Evolutionary conservation across 1,140 invertebrate genomes (phyloP).

Genomic region (Atta cephalotes): DNA sequence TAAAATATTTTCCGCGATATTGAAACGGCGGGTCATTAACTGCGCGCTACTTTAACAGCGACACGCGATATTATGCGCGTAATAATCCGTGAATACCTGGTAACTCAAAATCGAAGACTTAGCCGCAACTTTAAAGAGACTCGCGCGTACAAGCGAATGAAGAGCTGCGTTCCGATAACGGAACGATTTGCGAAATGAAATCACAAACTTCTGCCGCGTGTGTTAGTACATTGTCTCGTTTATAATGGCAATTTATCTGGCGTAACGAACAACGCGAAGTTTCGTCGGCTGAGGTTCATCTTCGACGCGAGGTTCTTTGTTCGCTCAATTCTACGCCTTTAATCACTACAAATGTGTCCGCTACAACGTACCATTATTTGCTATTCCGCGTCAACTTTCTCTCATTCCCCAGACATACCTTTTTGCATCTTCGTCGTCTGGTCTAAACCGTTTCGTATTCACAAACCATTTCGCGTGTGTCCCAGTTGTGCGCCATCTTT

Average conservation of each 20-base stretch:
- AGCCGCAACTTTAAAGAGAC: slow-evolving; percentile 37
- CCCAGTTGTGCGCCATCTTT: slow-evolving; percentile 17
- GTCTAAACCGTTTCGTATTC: neutral
- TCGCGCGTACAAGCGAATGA: neutral
- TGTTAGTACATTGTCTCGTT: slow-evolving; percentile 59
- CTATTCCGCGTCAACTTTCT: slow-evolving; percentile 18
- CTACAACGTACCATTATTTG: slow-evolving; percentile 42
- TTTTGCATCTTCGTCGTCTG: neutral
- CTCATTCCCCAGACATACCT: neutral
- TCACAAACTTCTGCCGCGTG: slow-evolving; percentile 60
- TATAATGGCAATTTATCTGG: slow-evolving; percentile 69
- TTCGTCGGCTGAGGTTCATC: slow-evolving; percentile 40
- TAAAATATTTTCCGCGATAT: neutral
- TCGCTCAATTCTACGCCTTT: slow-evolving; percentile 44
- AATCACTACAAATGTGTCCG: slow-evolving; percentile 37
- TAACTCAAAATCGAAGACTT: slow-evolving; percentile 55
- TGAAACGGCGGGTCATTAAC: slow-evolving; percentile 28
- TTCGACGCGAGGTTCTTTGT: slow-evolving; percentile 62
- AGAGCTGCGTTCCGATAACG: neutral
- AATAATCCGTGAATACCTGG: slow-evolving; percentile 47
- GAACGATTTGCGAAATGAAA: slow-evolving; percentile 61
- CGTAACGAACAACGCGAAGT: slow-evolving; percentile 66
- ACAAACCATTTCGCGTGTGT: neutral
- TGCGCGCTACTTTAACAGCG: slow-evolving; percentile 24
- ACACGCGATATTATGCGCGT: slow-evolving; percentile 27